These are phyloP conservation scores for Diorhabda elongata DNA, from an alignment of 1,140 invertebrate genomes.

Conservation along the genomic window DNA sequence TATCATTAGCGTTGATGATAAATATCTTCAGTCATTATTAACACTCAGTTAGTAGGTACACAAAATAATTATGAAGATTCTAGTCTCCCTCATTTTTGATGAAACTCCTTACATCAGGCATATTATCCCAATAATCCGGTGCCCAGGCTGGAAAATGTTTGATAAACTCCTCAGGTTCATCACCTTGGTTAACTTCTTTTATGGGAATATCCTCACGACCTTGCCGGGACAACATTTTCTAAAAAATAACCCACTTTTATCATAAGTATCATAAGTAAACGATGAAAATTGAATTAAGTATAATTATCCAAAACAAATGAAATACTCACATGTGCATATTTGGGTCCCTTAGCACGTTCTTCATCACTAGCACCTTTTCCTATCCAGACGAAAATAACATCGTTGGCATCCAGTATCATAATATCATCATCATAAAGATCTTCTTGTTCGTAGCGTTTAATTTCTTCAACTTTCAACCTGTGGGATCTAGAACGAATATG, in stretches of 20 bases:
- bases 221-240: constrained; percentile 62
- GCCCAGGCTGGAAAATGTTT: constrained; percentile 68
- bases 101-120: constrained; percentile 22
- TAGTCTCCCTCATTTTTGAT: constrained; percentile 20
- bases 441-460: constrained; percentile 60
- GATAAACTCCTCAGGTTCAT: constrained; percentile 65
- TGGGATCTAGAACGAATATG: constrained; percentile 52
- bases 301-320: not conserved
- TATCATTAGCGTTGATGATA: no score
- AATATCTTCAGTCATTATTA: no score
- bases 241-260: constrained; percentile 18
- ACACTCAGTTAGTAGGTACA: no score
- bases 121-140: constrained; percentile 53
- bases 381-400: constrained; percentile 72
- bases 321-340: constrained; percentile 28
- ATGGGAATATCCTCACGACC: constrained; percentile 57
- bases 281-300: not conserved
- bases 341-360: constrained; percentile 51
- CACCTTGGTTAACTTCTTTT: constrained; percentile 61
- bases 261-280: not conserved
- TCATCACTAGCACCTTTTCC: constrained; percentile 65
- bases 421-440: constrained; percentile 73
- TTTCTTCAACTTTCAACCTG: constrained; percentile 64
- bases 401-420: constrained; percentile 69
- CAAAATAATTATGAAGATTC: not conserved